Percentiles rank a stretch among this genome's conserved stretches.
phyloP scores from a whole-genome alignment of 2,888 invertebrate species.

The Morpho helenor region DNA sequence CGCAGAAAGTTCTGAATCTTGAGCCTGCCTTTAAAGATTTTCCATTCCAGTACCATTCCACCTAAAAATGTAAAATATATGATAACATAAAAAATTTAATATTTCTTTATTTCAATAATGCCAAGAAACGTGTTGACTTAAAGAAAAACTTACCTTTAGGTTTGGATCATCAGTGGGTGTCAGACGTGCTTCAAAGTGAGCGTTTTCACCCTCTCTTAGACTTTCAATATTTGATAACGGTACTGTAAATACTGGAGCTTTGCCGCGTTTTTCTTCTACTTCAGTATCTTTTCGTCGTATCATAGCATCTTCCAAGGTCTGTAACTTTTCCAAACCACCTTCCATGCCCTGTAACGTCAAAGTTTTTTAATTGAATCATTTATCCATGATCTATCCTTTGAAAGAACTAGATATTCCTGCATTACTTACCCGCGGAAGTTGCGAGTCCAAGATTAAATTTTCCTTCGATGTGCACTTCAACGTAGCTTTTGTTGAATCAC shows the following conservation, averaged over 20 bases:
- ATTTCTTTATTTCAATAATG: neutral
- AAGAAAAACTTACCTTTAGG: conserved; percentile 79
- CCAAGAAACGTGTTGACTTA: neutral
- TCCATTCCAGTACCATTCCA: conserved; percentile 97
- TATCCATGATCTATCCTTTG: too few relatives aligned
- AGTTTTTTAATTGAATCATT: neutral
- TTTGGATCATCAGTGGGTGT: conserved; percentile 95
- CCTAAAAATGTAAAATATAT: conserved; percentile 57
- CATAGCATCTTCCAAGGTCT: conserved; percentile 93
- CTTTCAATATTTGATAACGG: conserved; percentile 93
- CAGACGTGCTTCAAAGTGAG: conserved; percentile 93
- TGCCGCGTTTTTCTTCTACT: conserved; percentile 86
- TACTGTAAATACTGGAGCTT: conserved; percentile 93
- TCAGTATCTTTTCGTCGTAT: conserved; percentile 86
- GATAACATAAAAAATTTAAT: conserved; percentile 3
- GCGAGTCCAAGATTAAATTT: conserved; percentile 93
- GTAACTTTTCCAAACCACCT: conserved; percentile 95
- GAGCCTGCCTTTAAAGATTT: conserved; percentile 93
- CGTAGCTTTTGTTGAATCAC: conserved; percentile 90
- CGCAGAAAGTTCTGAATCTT: conserved; percentile 97
- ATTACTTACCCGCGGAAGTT: conserved; percentile 88
- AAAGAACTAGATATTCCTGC: too few relatives aligned
- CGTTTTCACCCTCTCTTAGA: conserved; percentile 93
- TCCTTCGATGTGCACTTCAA: conserved; percentile 93
- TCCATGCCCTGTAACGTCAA: conserved; percentile 87